These are phyloP conservation scores for Tetragonula clypearis DNA, from an alignment of 1,140 invertebrate genomes.

Conservation along the genomic window DNA sequence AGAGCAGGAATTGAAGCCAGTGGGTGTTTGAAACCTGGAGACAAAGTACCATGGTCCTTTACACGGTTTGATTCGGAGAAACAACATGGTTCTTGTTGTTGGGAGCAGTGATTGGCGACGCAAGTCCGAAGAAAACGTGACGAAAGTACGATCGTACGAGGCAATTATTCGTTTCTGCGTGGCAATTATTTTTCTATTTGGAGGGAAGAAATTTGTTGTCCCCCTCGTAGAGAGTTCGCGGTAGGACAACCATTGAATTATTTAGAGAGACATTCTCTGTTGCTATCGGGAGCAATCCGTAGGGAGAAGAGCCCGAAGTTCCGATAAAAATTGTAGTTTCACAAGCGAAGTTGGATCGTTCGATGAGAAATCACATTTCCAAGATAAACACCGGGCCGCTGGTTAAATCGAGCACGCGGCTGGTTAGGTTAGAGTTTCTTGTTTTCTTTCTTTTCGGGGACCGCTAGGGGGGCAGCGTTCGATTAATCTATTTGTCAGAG, in stretches of 20 bases:
- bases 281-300: not conserved
- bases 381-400: conserved; percentile 22
- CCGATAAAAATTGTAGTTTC: conserved; percentile 19
- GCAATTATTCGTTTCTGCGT: not conserved
- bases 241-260: not conserved
- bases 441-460: conserved; percentile 18
- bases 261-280: not conserved
- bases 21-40: fast-evolving
- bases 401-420: conserved; percentile 14
- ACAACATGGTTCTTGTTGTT: not conserved
- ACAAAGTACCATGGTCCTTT: not conserved
- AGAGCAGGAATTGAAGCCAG: not conserved
- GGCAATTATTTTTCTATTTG: not conserved
- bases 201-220: not conserved
- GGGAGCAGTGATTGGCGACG: not conserved
- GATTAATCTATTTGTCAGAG: conserved; percentile 22
- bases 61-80: too few relatives aligned
- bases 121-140: too few relatives aligned
- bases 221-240: not conserved
- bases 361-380: conserved; percentile 19
- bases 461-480: not conserved
- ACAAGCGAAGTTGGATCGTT: conserved; percentile 19
- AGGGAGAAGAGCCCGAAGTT: not conserved
- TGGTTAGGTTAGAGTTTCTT: conserved; percentile 5
- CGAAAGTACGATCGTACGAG: too few relatives aligned